phyloP scores from a whole-genome alignment of 2,113 vertebrate species.

The Oreotrochilus melanogaster region DNA sequence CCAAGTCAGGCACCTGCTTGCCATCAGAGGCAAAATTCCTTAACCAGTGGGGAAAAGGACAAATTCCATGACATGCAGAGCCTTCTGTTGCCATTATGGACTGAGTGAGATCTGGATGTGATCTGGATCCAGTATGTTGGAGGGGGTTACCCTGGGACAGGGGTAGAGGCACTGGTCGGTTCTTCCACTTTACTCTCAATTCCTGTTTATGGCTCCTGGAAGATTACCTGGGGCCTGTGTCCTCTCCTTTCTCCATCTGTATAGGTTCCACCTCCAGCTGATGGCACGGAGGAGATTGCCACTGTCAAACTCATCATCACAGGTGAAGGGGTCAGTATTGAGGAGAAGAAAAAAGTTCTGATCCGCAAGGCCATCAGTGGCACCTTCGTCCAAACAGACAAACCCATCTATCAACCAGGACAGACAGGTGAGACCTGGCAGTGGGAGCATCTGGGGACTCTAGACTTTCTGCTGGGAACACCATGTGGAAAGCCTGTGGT shows the following conservation, averaged over 20 bases:
- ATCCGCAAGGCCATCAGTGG: slow-evolving; percentile 50
- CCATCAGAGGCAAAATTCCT: background rate
- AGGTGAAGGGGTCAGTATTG: slow-evolving; percentile 16
- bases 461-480: background rate
- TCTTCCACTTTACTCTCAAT: background rate
- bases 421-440: slow-evolving; percentile 38
- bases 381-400: slow-evolving; percentile 76
- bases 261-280: slow-evolving; percentile 60
- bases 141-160: background rate
- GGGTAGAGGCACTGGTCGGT: background rate
- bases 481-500: background rate
- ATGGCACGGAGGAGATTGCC: slow-evolving; percentile 37
- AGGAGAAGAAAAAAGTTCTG: slow-evolving; percentile 67
- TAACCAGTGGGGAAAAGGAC: background rate
- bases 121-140: background rate
- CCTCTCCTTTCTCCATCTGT: background rate
- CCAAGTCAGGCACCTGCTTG: background rate
- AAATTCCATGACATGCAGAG: background rate
- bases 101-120: background rate
- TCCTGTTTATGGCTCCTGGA: background rate
- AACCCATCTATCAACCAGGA: slow-evolving; percentile 53
- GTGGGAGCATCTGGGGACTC: background rate
- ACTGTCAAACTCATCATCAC: slow-evolving; percentile 32
- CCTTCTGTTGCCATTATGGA: background rate
- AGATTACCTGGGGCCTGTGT: background rate